These are phyloP conservation scores for Pangasius macronema DNA, from an alignment of 2,797 vertebrate species.

Conservation along the genomic window DNA sequence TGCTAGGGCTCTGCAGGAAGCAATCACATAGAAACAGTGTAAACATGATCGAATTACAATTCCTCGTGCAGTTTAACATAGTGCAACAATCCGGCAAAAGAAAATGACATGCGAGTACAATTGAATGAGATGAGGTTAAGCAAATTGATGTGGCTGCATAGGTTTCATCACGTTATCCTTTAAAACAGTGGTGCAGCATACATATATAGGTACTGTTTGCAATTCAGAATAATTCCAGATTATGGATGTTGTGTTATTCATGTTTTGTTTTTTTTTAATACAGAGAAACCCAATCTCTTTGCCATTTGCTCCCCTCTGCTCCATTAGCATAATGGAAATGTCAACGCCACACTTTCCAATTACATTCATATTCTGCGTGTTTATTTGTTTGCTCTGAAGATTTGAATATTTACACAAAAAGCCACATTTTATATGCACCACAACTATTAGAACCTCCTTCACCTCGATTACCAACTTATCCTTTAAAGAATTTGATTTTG, in stretches of 20 bases:
- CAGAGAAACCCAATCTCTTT: constrained; percentile 64
- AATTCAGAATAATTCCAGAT: constrained; percentile 23
- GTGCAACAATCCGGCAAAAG: not conserved
- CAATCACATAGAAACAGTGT: not conserved
- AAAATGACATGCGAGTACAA: not conserved
- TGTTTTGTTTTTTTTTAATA: constrained; percentile 2
- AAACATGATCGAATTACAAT: not conserved
- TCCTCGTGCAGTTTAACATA: not conserved
- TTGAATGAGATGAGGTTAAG: not conserved
- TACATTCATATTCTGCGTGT: constrained; percentile 22
- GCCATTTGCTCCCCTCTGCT: constrained; percentile 53
- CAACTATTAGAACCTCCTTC: constrained; percentile 14
- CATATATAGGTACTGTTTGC: constrained; percentile 60
- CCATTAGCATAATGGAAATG: constrained; percentile 61
- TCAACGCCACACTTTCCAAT: constrained; percentile 46
- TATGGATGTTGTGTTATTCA: constrained; percentile 11
- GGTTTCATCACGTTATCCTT: not conserved
- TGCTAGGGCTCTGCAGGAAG: constrained; percentile 86
- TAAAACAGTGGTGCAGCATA: constrained; percentile 59
- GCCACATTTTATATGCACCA: not conserved
- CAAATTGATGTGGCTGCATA: not conserved
- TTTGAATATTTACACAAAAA: constrained; percentile 32
- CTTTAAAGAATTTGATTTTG: too few relatives aligned
- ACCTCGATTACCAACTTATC: not conserved
- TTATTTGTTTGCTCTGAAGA: constrained; percentile 30